A percentile compares a stretch with the other conserved stretches of the same genome.
phyloP scores from a whole-genome alignment of 2,113 vertebrate genomes.

The Euleptes europaea region DNA sequence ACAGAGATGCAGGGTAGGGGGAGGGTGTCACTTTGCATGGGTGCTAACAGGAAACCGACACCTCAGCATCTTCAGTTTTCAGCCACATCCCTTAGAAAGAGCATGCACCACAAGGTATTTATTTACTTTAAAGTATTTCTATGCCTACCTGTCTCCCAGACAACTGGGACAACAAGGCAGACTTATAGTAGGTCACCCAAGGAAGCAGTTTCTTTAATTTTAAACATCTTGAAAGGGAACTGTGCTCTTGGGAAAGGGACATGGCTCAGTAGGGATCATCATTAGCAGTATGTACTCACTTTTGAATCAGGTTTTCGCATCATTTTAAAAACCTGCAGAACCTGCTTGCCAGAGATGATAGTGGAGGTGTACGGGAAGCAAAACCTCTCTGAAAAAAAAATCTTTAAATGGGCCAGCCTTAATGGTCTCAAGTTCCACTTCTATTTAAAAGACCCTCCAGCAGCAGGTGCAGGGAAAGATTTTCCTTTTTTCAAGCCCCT shows the following conservation, averaged over 20 bases:
- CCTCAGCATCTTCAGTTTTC: conserved; percentile 9
- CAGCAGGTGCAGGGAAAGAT: background rate
- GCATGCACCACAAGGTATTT: conserved; percentile 4
- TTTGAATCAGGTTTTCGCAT: background rate
- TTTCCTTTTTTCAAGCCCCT: too few species aligned
- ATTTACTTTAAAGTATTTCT: too few species aligned
- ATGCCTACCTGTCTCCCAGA: too few species aligned
- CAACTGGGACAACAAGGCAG: too few species aligned
- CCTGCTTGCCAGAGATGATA: background rate
- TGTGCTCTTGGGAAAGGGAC: background rate
- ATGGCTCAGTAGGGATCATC: background rate
- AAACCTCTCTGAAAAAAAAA: background rate
- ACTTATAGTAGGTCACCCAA: background rate
- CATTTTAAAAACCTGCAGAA: background rate
- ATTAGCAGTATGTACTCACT: background rate
- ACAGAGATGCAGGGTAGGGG: background rate
- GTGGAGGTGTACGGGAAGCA: background rate
- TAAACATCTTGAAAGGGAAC: background rate
- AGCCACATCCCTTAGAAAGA: conserved; percentile 45
- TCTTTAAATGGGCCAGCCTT: background rate
- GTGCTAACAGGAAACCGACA: conserved; percentile 51
- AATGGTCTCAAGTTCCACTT: background rate
- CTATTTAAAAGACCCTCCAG: background rate
- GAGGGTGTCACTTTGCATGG: background rate
- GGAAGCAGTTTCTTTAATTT: background rate